Evolutionary conservation across 2,113 vertebrate genomes (phyloP).

Genomic region (Lates calcarifer): DNA sequence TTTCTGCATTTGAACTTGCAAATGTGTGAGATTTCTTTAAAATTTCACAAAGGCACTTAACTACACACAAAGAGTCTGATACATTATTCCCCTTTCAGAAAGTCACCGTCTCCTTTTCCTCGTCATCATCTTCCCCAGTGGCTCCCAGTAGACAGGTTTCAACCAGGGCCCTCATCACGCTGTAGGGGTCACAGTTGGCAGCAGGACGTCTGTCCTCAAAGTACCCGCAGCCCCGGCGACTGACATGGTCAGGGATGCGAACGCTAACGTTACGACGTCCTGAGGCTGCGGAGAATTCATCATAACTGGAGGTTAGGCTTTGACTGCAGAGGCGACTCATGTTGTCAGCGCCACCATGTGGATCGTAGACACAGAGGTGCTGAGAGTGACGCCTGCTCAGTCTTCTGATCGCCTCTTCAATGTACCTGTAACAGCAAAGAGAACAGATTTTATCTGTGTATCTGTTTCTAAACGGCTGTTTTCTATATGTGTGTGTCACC

Average conservation of each 20-base stretch:
- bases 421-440: background rate
- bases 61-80: background rate
- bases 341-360: background rate
- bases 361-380: background rate
- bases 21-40: background rate
- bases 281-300: conserved; percentile 76
- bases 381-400: background rate
- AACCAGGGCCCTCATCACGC: conserved; percentile 77
- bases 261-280: conserved; percentile 74
- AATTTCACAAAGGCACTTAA: background rate
- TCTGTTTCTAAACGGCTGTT: too few relatives aligned
- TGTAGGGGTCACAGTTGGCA: conserved; percentile 83
- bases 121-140: background rate
- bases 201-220: conserved; percentile 80
- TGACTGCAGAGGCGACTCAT: conserved; percentile 24
- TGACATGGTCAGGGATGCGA: conserved; percentile 76
- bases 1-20: background rate
- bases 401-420: background rate
- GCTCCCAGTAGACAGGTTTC: conserved; percentile 74
- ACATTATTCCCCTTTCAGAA: background rate
- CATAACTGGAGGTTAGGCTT: conserved; percentile 77
- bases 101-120: background rate
- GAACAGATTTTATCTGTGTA: too few relatives aligned
- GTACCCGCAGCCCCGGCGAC: conserved; percentile 74
- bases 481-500: too few relatives aligned